A percentile compares a stretch with the other conserved stretches of the same genome.
phyloP scores from a whole-genome alignment of 2,888 invertebrate species.

The Cyclophora punctaria region DNA sequence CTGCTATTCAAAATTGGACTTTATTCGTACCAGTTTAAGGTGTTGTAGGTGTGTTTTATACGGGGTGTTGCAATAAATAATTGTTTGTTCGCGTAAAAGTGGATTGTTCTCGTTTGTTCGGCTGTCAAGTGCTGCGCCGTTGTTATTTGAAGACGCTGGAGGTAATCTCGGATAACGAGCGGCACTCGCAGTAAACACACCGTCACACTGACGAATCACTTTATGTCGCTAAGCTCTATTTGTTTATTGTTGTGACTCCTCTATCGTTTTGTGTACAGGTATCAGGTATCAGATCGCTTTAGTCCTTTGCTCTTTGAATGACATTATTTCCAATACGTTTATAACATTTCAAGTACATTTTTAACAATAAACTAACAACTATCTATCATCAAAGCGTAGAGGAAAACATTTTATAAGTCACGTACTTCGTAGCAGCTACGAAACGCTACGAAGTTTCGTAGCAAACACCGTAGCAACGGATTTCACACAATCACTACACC shows the following conservation, averaged over 20 bases:
- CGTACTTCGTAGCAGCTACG: too few relatives aligned
- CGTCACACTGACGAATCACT: conserved; percentile 16
- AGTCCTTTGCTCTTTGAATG: too few relatives aligned
- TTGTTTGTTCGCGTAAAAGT: conserved; percentile 71
- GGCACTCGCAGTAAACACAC: conserved; percentile 36
- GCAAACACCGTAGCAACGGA: too few relatives aligned
- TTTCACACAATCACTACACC: too few relatives aligned
- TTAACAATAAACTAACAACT: background rate
- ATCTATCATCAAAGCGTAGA: too few relatives aligned
- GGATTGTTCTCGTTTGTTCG: conserved; percentile 54
- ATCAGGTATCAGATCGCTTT: too few relatives aligned
- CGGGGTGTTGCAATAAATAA: conserved; percentile 69
- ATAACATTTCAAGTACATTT: too few relatives aligned
- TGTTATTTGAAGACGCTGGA: conserved; percentile 54
- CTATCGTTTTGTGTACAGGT: too few relatives aligned
- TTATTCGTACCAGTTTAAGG: conserved; percentile 27
- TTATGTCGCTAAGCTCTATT: conserved; percentile 3
- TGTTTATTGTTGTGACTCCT: too few relatives aligned
- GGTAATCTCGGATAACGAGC: conserved; percentile 60
- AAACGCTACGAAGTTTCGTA: background rate
- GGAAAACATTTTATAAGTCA: too few relatives aligned
- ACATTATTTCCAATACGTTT: too few relatives aligned
- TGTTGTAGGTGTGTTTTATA: conserved; percentile 25
- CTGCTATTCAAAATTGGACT: conserved; percentile 31
- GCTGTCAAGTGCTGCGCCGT: conserved; percentile 42